Evolutionary conservation across 2,888 invertebrate genomes (phyloP), one percentile per base, ranked within the genome.

Genomic region (Actias luna): DNA sequence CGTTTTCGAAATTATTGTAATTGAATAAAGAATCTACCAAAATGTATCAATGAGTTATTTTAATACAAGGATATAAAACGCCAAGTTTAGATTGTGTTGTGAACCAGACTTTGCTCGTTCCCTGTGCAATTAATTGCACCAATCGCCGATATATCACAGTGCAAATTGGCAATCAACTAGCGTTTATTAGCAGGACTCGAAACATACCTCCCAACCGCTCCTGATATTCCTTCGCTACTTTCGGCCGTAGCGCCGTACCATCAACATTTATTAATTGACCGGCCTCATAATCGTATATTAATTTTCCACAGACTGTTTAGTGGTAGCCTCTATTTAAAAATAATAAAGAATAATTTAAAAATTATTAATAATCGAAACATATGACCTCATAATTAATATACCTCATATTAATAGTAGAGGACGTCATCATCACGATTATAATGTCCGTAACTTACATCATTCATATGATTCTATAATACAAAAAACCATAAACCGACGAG

Each of bases 301-400:
- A 88, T 88, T 86, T 79, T 74, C 73, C 74, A 78, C 78, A 79
- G 80, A 80, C 82, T 76, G 73, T 76, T 84, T 82, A 83, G 79
- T 77, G 81, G 82, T 81, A 83, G 80, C 76, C 77, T 76, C 78
- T 80, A 74, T 75, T 83, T 82, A 83, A 82, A 73, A 78, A 77
- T 81, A 79, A 82, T 77, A 78, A 83, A 85, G 75, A 83, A 79
- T 75, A 82, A 80, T 78, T 75, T 63, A 81, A 83, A 85, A 83
- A 84, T 83, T 78, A 79, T 69, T 79, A 73, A 79, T 71, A 76
- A 75, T 73, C 76, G 76, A 80, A 83, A 82, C 77, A 84, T 83
- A 83, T 87, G 87, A 87, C 80, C 83, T 87, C 86, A 88, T 86
- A 84, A 84, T 69, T 85, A 84, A 79, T n/a, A n/a, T n/a, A n/a